Base-by-base conservation (phyloP, 2,113 vertebrate species). In the Rhipidura dahli region DNA sequence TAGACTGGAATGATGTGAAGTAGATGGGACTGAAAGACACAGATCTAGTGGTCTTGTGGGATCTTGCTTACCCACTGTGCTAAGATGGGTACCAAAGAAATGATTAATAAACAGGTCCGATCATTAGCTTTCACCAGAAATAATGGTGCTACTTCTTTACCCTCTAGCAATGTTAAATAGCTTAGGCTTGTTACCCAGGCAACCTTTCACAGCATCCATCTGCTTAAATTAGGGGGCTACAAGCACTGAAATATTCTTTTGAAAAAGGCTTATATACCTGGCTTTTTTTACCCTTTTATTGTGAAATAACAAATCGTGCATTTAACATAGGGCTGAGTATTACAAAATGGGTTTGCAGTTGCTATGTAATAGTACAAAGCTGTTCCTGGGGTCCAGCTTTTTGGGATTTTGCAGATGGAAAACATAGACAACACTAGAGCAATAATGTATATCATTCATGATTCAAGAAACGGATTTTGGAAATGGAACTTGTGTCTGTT, bases 161-260 rank as follows among this genome's bases (percentile, higher is more conserved):
- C 22, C 11, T 87, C 47, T 37, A 8, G 44, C 76, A 63, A 14
- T 42, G 75, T 70, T 75, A 66, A 82, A 33, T 79, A 92, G 70
- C 42, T 82, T 40, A 82, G 37, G 60, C 78, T 87, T 79, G 83
- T 95, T 93, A 83, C 87, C 26, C 1, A 59, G 71, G 70, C 66
- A 92, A 93, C 83, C 28, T 90, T 90, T 94, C 57, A 72, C 12
- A 86, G 76, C 61, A 89, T 79, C 64, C 66, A 80, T 83, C 66
- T 83, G 87, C 76, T 83, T 93, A 59, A 82, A 92, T 92, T 82
- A 92, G 73, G 65, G 42, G 60, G 35, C 42, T 92, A 15, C 65
- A 70, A 65, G 54, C 54, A 61, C 51, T 83, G 71, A 63, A 86
- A 71, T 87, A 61, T 31, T 57, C 45, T 88, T 82, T 49, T 90